Evolutionary conservation across 1,140 invertebrate species (phyloP), one percentile per base, ranked within the genome.

Genomic region (Drosophila miranda): DNA sequence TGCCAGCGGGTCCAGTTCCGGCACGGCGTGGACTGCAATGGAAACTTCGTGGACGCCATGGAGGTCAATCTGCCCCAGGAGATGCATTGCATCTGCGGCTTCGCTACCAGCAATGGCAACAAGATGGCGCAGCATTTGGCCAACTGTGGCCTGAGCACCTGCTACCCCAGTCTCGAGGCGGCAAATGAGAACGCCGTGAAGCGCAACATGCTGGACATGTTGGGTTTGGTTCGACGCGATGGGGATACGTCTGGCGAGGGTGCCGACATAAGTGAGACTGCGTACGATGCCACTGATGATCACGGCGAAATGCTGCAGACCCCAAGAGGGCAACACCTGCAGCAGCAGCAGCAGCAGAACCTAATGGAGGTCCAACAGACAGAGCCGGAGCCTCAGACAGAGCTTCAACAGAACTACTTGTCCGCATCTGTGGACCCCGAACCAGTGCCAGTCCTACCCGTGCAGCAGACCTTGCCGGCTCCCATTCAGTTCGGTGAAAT

Each of bases 31-130:
- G 91, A 92, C 90, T 94, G 95, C 92, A 90, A 93, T 91, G 91
- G 91, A 77, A 90, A 82, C 53, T 83, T 87, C 34, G 75, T 76
- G 38, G 53, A 91, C 92, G 54, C 91, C 90, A 78, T 93, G 89
- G 74, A 93, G 86, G 72, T 93, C 16, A 91, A 91, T 50, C 91
- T 95, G 56, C 92, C 93, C 26, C 92, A 92, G 63, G 91, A 92
- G 79, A 92, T 96, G 92, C 93, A 94, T 83, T 97, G 96, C 89
- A 92, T 94, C 21, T 97, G 96, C 90, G 95, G 95, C 8, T 96
- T 94, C 88, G 91, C 90, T 43, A 94, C 94, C n/a, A 88, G 88
- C 43, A 93, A 95, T 75, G 95, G 95, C 89, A 94, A 94, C 75
- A 91, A 92, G 84, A 92, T 94, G 92, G 93, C 94, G 5, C 92